Evolutionary conservation across 2,888 invertebrate species (phyloP), one percentile per base, ranked within the genome.

Genomic region (Arctia plantaginis): DNA sequence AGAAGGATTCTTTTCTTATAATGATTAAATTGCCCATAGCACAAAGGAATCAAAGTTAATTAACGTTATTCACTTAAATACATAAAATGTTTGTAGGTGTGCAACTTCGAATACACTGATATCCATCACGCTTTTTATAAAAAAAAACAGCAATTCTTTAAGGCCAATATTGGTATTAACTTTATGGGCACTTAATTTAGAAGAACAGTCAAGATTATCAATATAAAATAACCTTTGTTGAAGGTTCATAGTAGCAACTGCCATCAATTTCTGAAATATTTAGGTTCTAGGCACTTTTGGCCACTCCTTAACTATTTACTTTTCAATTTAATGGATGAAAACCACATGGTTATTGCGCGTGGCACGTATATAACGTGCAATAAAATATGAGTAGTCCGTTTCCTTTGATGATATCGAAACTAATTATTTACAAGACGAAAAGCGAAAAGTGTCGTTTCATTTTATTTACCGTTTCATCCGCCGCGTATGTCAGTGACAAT

Each of bases 401-500:
- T 74, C 75, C 86, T 86, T 86, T 86, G 85, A 85, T 82, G 83
- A 64, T 83, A 75, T 84, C 80, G 55, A 77, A 78, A 70, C 39
- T 71, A 79, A 81, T 84, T 80, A 81, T 72, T 68, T 76, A 73
- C 64, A 72, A 74, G 78, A 74, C 75, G 72, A 75, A 69, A 68
- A 62, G 27, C 27, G 1, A 18, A 79, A 77, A 74, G 66, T n/a
- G n/a, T n/a, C n/a, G n/a, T n/a, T n/a, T n/a, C n/a, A n/a, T n/a
- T n/a, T n/a, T n/a, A n/a, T n/a, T n/a, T 80, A 70, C 74, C 69
- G 72, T 77, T 86, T 84, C 79, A 88, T 82, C 81, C 77, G 77
- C 78, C 78, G 75, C 77, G 73, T 23, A 75, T 87, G 87, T 85
- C 88, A 76, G 79, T 74, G 73, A 85, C 84, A 82, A 87, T 90